Conservation (phyloP, 2,888 invertebrate species). For the Tipula helvola region DNA sequence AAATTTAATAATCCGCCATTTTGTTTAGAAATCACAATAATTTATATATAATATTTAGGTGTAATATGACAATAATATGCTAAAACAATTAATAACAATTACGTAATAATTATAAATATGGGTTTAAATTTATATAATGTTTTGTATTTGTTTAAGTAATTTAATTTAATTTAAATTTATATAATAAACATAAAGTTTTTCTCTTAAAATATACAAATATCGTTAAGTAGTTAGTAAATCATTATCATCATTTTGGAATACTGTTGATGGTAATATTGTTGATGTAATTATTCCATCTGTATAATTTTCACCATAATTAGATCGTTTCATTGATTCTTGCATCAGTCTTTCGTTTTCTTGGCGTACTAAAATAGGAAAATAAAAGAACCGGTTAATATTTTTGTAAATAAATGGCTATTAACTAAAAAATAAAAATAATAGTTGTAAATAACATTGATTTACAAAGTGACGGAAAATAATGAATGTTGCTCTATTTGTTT, state of each 20-base stretch:
- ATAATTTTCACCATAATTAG: constrained; percentile 31
- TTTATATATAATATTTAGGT: not conserved
- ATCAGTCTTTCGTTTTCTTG: constrained; percentile 80
- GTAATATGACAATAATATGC: not conserved
- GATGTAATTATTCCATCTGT: constrained; percentile 25
- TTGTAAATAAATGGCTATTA: not conserved
- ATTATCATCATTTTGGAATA: constrained; percentile 18
- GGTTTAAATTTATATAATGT: not conserved
- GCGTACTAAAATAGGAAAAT: constrained; percentile 50
- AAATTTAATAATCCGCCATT: not conserved
- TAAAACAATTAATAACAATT: not conserved
- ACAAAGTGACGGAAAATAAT: not conserved
- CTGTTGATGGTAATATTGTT: constrained; percentile 18
- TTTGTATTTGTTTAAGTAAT: not conserved
- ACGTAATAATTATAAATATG: not conserved
- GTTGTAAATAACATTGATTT: no score
- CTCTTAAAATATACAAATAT: constrained; percentile 16
- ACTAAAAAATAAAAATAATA: no score
- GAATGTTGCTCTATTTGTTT: no score
- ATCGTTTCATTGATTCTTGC: constrained; percentile 56
- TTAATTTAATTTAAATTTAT: not conserved
- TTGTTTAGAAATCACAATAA: not conserved
- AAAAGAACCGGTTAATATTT: not conserved
- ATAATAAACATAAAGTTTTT: not conserved
- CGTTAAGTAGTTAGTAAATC: constrained; percentile 20